phyloP scores from a whole-genome alignment of 2,888 invertebrate genomes.

The Callosobruchus maculatus region DNA sequence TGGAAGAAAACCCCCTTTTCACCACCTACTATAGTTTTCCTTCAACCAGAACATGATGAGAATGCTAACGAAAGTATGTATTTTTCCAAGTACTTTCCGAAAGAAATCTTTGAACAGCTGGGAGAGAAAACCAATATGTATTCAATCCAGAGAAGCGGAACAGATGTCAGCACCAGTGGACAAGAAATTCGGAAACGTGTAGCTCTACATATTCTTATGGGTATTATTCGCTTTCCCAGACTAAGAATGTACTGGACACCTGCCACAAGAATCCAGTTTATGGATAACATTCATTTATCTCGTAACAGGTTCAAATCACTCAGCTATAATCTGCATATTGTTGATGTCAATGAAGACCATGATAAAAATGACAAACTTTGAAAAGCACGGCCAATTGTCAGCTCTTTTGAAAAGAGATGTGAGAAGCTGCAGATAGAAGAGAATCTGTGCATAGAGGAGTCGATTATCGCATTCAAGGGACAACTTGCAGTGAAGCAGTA shows the following conservation, averaged over 20 bases:
- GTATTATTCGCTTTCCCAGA: conserved; percentile 16
- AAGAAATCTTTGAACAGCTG: conserved; percentile 10
- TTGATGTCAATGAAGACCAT: conserved; percentile 9
- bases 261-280: conserved; percentile 18
- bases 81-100: conserved; percentile 17
- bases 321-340: conserved; percentile 16
- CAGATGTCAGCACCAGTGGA: conserved; percentile 10
- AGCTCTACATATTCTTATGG: conserved; percentile 19
- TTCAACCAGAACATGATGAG: no score
- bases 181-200: conserved; percentile 18
- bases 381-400: conserved; percentile 16
- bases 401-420: conserved; percentile 17
- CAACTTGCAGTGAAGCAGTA: conserved; percentile 11
- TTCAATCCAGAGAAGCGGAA: conserved; percentile 14
- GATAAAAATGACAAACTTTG: conserved; percentile 16
- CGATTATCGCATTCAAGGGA: conserved; percentile 17
- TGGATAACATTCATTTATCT: conserved; percentile 12
- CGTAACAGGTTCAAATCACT: conserved; percentile 17
- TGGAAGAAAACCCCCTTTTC: no score
- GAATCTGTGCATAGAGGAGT: conserved; percentile 16
- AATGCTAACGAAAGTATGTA: no score
- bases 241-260: conserved; percentile 13
- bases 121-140: conserved; percentile 18
- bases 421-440: conserved; percentile 18
- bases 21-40: no score